Evolutionary conservation across 1,140 invertebrate genomes (phyloP).

Genomic region (Drosophila lini): DNA sequence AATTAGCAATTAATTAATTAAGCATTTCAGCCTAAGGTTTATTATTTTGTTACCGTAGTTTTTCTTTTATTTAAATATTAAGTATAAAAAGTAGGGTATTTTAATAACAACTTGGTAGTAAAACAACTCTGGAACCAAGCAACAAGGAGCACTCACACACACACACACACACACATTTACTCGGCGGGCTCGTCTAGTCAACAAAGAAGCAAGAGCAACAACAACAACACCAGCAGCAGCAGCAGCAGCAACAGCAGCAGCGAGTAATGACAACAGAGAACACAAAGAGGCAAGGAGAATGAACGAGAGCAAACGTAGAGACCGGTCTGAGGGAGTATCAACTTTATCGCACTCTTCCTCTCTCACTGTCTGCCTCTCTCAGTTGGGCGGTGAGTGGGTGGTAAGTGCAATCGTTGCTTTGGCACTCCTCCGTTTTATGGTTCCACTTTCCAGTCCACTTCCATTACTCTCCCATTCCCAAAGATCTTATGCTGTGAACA

Average conservation of each 20-base stretch:
- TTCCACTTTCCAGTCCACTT: constrained; percentile 46
- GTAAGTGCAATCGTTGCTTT: constrained; percentile 27
- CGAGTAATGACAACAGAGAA: constrained; percentile 17
- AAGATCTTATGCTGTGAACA: constrained; percentile 27
- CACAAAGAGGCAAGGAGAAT: constrained; percentile 13
- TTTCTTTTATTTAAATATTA: neutral
- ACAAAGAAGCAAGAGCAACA: constrained; percentile 16
- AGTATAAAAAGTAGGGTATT: constrained; percentile 17
- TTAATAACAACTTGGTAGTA: neutral
- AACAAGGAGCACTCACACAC: constrained; percentile 15
- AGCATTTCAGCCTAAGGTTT: no score
- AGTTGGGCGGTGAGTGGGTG: constrained; percentile 28
- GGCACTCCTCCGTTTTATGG: constrained; percentile 39
- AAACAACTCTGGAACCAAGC: constrained; percentile 1
- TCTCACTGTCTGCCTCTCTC: constrained; percentile 15
- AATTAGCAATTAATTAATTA: no score
- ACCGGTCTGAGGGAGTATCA: constrained; percentile 15
- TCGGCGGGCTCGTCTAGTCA: constrained; percentile 71
- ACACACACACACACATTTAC: constrained; percentile 23
- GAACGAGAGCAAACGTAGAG: constrained; percentile 18
- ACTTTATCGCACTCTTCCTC: constrained; percentile 18
- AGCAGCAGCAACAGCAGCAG: neutral
- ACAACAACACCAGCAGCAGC: constrained; percentile 1
- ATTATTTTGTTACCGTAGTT: no score
- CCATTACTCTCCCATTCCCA: neutral